Conservation (phyloP, 2,797 vertebrate genomes). For the Gallinago nigripennis region DNA sequence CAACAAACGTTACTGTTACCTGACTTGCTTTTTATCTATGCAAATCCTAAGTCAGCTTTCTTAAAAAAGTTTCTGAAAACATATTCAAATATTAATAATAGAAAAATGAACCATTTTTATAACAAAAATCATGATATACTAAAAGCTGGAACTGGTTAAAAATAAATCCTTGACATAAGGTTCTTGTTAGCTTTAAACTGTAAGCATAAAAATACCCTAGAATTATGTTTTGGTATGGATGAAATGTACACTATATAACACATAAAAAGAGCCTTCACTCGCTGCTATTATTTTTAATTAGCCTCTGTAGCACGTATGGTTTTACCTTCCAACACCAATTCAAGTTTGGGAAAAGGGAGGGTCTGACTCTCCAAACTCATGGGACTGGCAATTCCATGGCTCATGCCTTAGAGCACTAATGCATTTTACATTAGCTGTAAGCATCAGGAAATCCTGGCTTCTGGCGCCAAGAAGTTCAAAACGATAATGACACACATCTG, state of each 20-base stretch:
- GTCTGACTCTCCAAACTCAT: constrained; percentile 56
- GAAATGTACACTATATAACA: constrained; percentile 68
- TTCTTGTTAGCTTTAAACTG: constrained; percentile 79
- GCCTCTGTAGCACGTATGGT: constrained; percentile 69
- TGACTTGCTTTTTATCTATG: neutral
- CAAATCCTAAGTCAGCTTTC: constrained; percentile 10
- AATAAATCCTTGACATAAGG: constrained; percentile 76
- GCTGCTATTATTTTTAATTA: constrained; percentile 83
- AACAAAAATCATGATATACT: constrained; percentile 75
- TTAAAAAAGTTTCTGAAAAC: constrained; percentile 64
- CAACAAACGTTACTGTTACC: neutral
- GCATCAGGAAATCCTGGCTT: constrained; percentile 70
- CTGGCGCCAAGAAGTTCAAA: constrained; percentile 69
- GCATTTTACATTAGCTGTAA: constrained; percentile 76
- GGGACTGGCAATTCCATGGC: constrained; percentile 69
- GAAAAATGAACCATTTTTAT: constrained; percentile 74
- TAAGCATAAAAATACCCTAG: constrained; percentile 76
- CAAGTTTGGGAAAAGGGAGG: constrained; percentile 40
- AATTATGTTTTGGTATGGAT: constrained; percentile 72
- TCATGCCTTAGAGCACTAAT: constrained; percentile 72
- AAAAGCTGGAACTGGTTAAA: constrained; percentile 79
- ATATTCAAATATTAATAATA: constrained; percentile 71
- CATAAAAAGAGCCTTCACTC: constrained; percentile 63
- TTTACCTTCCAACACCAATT: constrained; percentile 74
- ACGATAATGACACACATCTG: constrained; percentile 70